Evolutionary conservation across 1,140 invertebrate species (phyloP).

Genomic region (Papilio aristodemus): DNA sequence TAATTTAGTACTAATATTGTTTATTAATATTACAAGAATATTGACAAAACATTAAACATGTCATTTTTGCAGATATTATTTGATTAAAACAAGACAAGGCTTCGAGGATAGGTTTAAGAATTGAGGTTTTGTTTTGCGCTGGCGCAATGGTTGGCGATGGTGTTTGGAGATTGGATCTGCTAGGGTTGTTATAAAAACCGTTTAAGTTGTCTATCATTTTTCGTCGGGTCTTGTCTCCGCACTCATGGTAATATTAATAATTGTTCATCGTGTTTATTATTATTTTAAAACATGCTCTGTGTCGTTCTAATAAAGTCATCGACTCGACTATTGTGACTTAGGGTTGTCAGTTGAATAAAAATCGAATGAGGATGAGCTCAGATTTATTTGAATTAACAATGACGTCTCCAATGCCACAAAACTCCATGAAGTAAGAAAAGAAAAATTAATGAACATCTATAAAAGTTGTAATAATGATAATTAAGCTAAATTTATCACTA

Average conservation of each 20-base stretch:
- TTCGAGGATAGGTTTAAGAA: background rate
- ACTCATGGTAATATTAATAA: too few species aligned
- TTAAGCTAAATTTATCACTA: constrained; percentile 80
- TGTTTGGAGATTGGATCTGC: constrained; percentile 20
- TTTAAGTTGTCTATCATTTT: background rate
- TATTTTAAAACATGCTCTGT: background rate
- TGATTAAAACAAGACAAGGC: constrained; percentile 13
- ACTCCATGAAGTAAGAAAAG: constrained; percentile 79
- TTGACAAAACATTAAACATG: constrained; percentile 40
- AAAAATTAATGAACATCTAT: constrained; percentile 79
- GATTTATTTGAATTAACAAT: constrained; percentile 81
- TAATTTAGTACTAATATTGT: constrained; percentile 48
- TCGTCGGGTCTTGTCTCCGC: background rate
- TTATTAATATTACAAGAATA: constrained; percentile 58
- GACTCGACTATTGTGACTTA: constrained; percentile 55
- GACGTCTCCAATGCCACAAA: constrained; percentile 79
- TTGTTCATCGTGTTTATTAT: too few species aligned
- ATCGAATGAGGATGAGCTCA: constrained; percentile 78
- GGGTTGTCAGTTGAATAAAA: constrained; percentile 72
- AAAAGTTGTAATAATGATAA: constrained; percentile 80
- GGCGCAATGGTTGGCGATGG: background rate
- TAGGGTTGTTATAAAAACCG: background rate
- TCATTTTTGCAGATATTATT: constrained; percentile 25
- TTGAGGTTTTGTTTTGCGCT: background rate
- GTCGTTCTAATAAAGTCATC: constrained; percentile 18